These are phyloP conservation scores for Elmis aenea DNA, from an alignment of 2,888 invertebrate species.

Conservation along the genomic window DNA sequence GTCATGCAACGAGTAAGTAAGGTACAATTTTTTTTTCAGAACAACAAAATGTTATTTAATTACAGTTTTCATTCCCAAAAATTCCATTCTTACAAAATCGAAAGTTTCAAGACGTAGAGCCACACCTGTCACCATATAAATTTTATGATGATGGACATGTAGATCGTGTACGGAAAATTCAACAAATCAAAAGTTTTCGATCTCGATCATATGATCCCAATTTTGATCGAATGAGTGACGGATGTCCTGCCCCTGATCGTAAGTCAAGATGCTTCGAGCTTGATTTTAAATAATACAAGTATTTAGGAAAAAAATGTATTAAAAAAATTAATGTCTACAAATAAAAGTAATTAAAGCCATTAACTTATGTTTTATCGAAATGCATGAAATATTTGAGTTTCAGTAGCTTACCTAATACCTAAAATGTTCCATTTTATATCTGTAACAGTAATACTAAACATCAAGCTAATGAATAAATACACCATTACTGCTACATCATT, in stretches of 20 bases:
- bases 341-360: slow-evolving; percentile 28
- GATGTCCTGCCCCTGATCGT: slow-evolving; percentile 19
- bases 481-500: slow-evolving; percentile 1
- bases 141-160: slow-evolving; percentile 35
- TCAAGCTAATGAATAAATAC: slow-evolving; percentile 20
- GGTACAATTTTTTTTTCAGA: slow-evolving; percentile 3
- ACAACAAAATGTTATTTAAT: slow-evolving; percentile 1
- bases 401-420: slow-evolving; percentile 20
- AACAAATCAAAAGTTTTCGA: slow-evolving; percentile 15
- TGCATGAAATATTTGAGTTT: too few species aligned
- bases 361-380: slow-evolving; percentile 5
- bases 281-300: slow-evolving; percentile 28
- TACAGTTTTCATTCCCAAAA: slow-evolving; percentile 31
- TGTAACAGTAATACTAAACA: slow-evolving; percentile 19
- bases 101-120: slow-evolving; percentile 23
- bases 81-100: slow-evolving; percentile 32
- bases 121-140: slow-evolving; percentile 21
- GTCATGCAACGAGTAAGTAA: slow-evolving; percentile 48
- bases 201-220: slow-evolving; percentile 30
- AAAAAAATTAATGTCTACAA: slow-evolving; percentile 26
- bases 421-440: too few species aligned
- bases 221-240: slow-evolving; percentile 31
- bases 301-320: slow-evolving; percentile 31
- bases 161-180: slow-evolving; percentile 24
- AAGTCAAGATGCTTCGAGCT: slow-evolving; percentile 16